Conservation (phyloP, 2,797 vertebrate genomes). For the Macropodus opercularis region DNA sequence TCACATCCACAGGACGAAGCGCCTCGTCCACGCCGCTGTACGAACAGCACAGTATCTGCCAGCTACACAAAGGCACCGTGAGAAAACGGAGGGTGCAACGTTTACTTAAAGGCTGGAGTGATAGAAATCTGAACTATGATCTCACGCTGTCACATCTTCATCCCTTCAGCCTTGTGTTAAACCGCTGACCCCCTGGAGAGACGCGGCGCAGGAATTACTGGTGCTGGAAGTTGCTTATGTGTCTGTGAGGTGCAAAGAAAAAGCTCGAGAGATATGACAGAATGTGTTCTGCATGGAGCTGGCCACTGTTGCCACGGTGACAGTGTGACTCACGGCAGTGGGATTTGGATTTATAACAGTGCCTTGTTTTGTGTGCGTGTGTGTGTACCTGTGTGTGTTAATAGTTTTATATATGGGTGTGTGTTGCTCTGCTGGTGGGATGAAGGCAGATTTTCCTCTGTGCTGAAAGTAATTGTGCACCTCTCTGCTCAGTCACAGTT, state of each 20-base stretch:
- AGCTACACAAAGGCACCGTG: slow-evolving; percentile 13
- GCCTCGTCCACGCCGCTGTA: slow-evolving; percentile 19
- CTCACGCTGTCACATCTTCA: slow-evolving; percentile 39
- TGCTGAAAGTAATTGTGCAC: slow-evolving; percentile 47
- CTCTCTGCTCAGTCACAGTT: slow-evolving; percentile 61
- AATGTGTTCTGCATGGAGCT: slow-evolving; percentile 79
- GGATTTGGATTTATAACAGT: slow-evolving; percentile 80
- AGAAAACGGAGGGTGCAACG: slow-evolving; percentile 3
- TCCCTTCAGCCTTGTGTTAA: slow-evolving; percentile 29
- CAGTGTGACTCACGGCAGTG: slow-evolving; percentile 83
- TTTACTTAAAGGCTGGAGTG: slow-evolving; percentile 24
- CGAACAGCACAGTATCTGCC: slow-evolving; percentile 14
- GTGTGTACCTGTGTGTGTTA: slow-evolving; percentile 27
- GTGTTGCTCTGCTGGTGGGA: slow-evolving; percentile 23
- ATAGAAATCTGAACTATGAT: slow-evolving; percentile 49
- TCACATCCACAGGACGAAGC: slow-evolving; percentile 41
- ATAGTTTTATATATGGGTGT: slow-evolving; percentile 20
- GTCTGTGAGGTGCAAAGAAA: slow-evolving; percentile 30
- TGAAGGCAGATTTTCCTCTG: slow-evolving; percentile 31
- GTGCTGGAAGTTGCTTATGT: slow-evolving; percentile 56
- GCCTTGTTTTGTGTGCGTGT: slow-evolving; percentile 51
- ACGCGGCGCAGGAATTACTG: slow-evolving; percentile 69
- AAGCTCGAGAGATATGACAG: slow-evolving; percentile 69
- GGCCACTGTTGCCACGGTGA: slow-evolving; percentile 85
- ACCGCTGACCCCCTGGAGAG: slow-evolving; percentile 54